phyloP scores from a whole-genome alignment of 37 sponge, comb jelly and placozoan genomes.

The Mnemiopsis leidyi region DNA sequence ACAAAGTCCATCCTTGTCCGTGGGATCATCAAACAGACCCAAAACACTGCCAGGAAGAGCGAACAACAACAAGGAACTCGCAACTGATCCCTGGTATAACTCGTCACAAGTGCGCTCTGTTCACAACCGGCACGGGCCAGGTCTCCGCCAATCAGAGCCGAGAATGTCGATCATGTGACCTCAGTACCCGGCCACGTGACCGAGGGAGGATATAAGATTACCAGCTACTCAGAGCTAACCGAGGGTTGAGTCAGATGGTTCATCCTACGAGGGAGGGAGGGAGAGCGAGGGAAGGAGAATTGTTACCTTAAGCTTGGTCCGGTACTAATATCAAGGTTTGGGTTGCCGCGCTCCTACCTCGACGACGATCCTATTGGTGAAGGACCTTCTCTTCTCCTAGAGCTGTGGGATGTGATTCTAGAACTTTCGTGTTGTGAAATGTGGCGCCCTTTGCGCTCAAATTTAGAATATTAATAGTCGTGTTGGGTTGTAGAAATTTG shows the following conservation, averaged over 20 bases:
- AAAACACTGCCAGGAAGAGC: too few relatives aligned
- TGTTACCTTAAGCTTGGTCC: neutral
- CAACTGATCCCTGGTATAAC: neutral
- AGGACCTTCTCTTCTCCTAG: too few relatives aligned
- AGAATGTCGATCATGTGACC: neutral
- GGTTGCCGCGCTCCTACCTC: neutral
- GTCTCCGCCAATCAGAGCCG: neutral
- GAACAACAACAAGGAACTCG: too few relatives aligned
- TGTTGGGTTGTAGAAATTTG: too few relatives aligned
- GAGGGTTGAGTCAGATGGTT: neutral
- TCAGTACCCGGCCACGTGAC: neutral
- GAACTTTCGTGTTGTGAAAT: too few relatives aligned
- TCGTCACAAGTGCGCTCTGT: neutral
- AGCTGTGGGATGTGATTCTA: too few relatives aligned
- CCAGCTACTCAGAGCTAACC: neutral
- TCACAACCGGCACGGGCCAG: neutral
- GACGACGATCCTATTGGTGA: too few relatives aligned
- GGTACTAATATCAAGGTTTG: neutral
- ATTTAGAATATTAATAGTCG: too few relatives aligned
- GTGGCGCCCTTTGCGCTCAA: too few relatives aligned
- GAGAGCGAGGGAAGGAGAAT: neutral
- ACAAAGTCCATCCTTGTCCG: too few relatives aligned
- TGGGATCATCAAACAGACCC: too few relatives aligned
- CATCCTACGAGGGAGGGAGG: neutral
- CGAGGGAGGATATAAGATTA: neutral